Evolutionary conservation across 2,797 vertebrate genomes (phyloP).

Genomic region (Pseudochaenichthys georgianus): DNA sequence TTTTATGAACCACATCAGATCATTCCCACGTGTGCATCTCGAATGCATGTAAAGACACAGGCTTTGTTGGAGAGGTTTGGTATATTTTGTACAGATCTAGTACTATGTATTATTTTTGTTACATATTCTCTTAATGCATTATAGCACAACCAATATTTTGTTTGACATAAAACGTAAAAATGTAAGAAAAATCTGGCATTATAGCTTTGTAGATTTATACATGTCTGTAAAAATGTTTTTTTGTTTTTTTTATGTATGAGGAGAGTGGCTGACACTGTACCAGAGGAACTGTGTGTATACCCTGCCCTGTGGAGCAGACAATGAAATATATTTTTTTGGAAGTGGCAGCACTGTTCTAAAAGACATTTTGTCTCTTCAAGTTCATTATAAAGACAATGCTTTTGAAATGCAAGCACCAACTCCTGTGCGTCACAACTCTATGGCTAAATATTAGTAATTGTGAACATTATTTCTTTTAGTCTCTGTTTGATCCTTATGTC

Average conservation of each 20-base stretch:
- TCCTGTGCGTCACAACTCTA: slow-evolving; percentile 64
- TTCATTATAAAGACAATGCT: slow-evolving; percentile 71
- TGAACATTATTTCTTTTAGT: slow-evolving; percentile 57
- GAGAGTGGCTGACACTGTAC: slow-evolving; percentile 88
- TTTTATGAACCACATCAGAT: slow-evolving; percentile 47
- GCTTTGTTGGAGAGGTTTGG: slow-evolving; percentile 78
- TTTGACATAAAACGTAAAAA: slow-evolving; percentile 78
- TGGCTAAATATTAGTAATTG: slow-evolving; percentile 58
- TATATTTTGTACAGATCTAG: slow-evolving; percentile 87
- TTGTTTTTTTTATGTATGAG: slow-evolving; percentile 81
- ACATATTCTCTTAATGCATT: slow-evolving; percentile 82
- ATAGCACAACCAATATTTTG: slow-evolving; percentile 82
- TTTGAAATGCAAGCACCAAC: slow-evolving; percentile 69
- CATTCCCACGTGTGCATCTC: slow-evolving; percentile 69
- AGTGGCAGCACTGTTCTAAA: slow-evolving; percentile 83
- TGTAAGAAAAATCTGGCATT: slow-evolving; percentile 71
- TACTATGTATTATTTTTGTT: slow-evolving; percentile 86
- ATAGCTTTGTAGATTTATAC: slow-evolving; percentile 85
- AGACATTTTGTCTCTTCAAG: slow-evolving; percentile 71
- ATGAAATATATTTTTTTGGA: slow-evolving; percentile 83
- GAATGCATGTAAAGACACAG: slow-evolving; percentile 64
- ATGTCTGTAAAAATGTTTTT: slow-evolving; percentile 83
- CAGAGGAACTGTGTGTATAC: slow-evolving; percentile 87
- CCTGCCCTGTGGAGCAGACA: slow-evolving; percentile 91
- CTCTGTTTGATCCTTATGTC: slow-evolving; percentile 45